These are phyloP conservation scores for Montipora capitata DNA, from an alignment of 92 coral and sea anemone species.

Conservation along the genomic window DNA sequence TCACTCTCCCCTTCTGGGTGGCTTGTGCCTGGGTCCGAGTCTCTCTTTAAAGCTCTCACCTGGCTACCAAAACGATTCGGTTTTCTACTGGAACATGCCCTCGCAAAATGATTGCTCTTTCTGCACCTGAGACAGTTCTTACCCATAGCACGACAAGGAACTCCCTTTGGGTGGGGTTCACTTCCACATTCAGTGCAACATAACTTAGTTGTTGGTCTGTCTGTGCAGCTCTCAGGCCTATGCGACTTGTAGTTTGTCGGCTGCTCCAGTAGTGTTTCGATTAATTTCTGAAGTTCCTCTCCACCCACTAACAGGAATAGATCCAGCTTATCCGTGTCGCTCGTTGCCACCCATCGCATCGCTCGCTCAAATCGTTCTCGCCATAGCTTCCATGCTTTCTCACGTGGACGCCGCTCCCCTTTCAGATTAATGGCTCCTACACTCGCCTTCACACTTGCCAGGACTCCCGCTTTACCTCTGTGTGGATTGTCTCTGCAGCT, in stretches of 20 bases:
- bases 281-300: slow-evolving; percentile 46
- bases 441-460: slow-evolving; percentile 19
- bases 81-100: slow-evolving; percentile 6
- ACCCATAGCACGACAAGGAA: slow-evolving; percentile 31
- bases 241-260: slow-evolving; percentile 14
- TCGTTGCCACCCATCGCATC: slow-evolving; percentile 51
- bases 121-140: slow-evolving; percentile 55
- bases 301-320: slow-evolving; percentile 49
- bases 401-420: slow-evolving; percentile 55
- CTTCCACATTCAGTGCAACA: slow-evolving; percentile 6
- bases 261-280: slow-evolving; percentile 51
- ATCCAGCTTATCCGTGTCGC: slow-evolving; percentile 35
- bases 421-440: slow-evolving; percentile 30
- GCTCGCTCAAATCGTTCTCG: slow-evolving; percentile 46
- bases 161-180: slow-evolving; percentile 14
- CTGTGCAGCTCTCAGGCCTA: slow-evolving; percentile 13
- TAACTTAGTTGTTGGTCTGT: slow-evolving; percentile 30
- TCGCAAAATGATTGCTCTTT: slow-evolving; percentile 35
- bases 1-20: not conserved
- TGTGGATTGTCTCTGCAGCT: slow-evolving; percentile 4
- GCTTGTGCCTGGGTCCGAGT: not conserved
- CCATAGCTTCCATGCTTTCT: slow-evolving; percentile 56
- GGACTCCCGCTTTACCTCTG: slow-evolving; percentile 38
- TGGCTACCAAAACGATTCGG: slow-evolving; percentile 12
- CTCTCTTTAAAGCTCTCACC: slow-evolving; percentile 28